Percentiles rank a stretch among this genome's conserved stretches.
Conservation (phyloP, 2,113 vertebrate genomes). For the Archocentrus centrarchus region DNA sequence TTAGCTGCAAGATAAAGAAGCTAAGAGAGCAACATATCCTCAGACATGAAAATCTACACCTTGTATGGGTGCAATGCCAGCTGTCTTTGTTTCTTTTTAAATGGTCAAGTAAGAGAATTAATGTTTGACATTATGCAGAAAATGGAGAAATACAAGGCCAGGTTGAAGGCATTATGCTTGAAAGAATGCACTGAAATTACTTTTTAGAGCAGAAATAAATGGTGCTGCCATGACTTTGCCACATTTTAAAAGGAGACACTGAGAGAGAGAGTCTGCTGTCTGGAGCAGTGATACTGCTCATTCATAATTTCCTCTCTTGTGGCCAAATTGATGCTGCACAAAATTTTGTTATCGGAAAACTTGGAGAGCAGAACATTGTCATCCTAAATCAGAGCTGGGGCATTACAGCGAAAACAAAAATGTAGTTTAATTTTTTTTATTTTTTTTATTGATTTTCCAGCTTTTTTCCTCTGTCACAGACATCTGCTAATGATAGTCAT, state of each 20-base stretch:
- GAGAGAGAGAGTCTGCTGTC: conserved; percentile 24
- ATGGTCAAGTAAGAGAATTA: neutral
- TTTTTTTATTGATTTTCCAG: conserved; percentile 18
- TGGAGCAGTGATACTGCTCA: neutral
- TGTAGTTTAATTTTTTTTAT: conserved; percentile 10
- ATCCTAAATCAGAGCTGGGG: neutral
- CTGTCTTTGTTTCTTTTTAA: conserved; percentile 6
- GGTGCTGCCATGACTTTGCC: neutral
- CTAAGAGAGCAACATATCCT: neutral
- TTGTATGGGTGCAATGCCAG: neutral
- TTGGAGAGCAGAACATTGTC: neutral
- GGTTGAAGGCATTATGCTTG: neutral
- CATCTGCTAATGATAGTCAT: conserved; percentile 54
- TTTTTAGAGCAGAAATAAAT: neutral
- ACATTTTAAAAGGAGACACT: conserved; percentile 20
- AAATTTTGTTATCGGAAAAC: neutral
- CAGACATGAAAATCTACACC: neutral
- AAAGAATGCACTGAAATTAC: neutral
- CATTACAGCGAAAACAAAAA: conserved; percentile 5
- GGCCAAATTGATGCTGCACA: conserved; percentile 15
- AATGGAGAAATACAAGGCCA: conserved; percentile 16
- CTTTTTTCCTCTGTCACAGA: conserved; percentile 6
- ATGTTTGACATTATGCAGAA: neutral
- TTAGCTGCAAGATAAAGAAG: conserved; percentile 14
- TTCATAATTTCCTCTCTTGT: neutral